Evolutionary conservation across 2,113 vertebrate genomes (phyloP).

Genomic region (Nestor notabilis): DNA sequence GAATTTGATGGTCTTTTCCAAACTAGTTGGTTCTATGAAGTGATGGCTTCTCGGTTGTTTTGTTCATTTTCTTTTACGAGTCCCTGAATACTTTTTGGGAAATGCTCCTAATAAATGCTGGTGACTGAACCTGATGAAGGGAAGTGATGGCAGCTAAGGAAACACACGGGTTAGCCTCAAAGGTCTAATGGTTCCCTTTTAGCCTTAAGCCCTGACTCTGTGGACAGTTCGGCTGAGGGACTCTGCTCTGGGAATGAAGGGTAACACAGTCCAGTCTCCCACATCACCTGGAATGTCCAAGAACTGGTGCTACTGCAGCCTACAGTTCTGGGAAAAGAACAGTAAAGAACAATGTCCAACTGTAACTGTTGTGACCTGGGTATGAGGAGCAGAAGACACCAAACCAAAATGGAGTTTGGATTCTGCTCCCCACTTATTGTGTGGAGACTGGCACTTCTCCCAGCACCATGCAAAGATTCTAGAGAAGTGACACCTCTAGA

Average conservation of each 20-base stretch:
- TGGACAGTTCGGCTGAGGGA: background rate
- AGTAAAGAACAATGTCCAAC: background rate
- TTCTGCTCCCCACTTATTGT: background rate
- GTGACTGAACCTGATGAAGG: background rate
- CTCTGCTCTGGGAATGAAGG: background rate
- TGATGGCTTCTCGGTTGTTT: background rate
- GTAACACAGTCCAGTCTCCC: background rate
- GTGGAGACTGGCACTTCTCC: background rate
- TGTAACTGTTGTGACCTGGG: background rate
- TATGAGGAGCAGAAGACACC: background rate
- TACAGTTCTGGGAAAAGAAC: background rate
- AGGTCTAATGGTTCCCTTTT: background rate
- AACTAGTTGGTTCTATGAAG: background rate
- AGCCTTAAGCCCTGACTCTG: background rate
- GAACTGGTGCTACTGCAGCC: background rate
- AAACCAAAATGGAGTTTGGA: background rate
- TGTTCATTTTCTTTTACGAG: background rate
- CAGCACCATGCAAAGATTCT: rapidly evolving
- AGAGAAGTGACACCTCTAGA: background rate
- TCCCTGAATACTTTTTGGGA: background rate
- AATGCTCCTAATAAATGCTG: background rate
- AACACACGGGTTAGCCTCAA: background rate
- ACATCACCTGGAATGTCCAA: background rate
- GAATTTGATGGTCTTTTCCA: background rate
- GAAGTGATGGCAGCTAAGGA: background rate